These are phyloP conservation scores for Centruroides vittatus DNA, from an alignment of 1,140 invertebrate species.

Conservation along the genomic window DNA sequence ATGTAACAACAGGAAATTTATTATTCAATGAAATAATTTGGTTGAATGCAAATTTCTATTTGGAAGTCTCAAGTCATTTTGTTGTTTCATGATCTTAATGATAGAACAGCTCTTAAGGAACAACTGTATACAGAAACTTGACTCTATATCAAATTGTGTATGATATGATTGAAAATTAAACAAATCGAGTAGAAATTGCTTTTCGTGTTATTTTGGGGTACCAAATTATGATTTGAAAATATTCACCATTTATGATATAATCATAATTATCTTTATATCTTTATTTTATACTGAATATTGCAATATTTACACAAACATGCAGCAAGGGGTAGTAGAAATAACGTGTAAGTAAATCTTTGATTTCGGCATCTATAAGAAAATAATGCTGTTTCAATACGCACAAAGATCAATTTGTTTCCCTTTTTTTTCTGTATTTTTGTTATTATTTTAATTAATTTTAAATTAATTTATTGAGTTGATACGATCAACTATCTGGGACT, in stretches of 20 bases:
- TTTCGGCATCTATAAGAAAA: not conserved
- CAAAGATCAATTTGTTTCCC: not conserved
- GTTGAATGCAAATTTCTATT: no score
- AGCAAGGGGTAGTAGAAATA: not conserved
- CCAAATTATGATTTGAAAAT: not conserved
- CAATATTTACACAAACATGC: conserved; percentile 3
- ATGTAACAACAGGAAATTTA: no score
- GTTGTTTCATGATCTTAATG: no score
- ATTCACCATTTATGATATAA: not conserved
- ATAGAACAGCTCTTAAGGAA: no score
- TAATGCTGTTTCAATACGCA: not conserved
- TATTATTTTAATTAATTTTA: not conserved
- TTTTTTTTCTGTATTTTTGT: not conserved
- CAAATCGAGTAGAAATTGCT: not conserved
- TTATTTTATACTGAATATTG: not conserved
- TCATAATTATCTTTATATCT: not conserved
- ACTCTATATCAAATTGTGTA: not conserved
- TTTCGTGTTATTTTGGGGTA: not conserved
- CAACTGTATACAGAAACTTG: not conserved
- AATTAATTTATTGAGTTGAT: not conserved
- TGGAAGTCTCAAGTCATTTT: no score
- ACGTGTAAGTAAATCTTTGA: not conserved
- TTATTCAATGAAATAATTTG: no score
- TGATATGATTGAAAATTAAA: not conserved
- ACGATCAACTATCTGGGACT: conserved; percentile 9